Conservation (phyloP, 2,797 vertebrate genomes). For the Syngnathus rostellatus region DNA sequence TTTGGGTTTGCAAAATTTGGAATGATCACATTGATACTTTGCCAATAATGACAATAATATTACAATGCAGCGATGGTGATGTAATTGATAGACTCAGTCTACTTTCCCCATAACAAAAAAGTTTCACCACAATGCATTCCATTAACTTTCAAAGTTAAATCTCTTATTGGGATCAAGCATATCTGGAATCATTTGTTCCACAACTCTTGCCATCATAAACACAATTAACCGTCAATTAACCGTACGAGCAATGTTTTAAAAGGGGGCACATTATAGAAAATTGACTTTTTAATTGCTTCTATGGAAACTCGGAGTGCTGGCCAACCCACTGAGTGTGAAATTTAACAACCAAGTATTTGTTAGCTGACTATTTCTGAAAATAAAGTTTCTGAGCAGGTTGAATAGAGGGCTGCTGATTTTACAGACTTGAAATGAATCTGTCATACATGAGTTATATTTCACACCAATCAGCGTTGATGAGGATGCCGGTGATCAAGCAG, state of each 20-base stretch:
- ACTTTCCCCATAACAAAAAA: neutral
- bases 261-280: neutral
- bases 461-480: neutral
- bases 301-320: neutral
- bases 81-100: neutral
- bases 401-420: neutral
- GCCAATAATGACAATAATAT: neutral
- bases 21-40: neutral
- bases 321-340: neutral
- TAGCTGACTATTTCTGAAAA: neutral
- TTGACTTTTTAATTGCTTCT: neutral
- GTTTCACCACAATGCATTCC: too few relatives aligned
- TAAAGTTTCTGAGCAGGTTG: neutral
- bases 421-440: neutral
- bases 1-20: neutral
- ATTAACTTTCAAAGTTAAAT: neutral
- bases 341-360: neutral
- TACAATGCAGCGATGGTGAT: neutral
- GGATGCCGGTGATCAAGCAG: slow-evolving; percentile 3
- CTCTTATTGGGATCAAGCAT: neutral
- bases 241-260: neutral
- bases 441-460: slow-evolving; percentile 3
- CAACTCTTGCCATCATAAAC: too few relatives aligned
- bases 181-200: neutral
- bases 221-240: neutral